Conservation (phyloP, 1,140 invertebrate species). For the Brachionus manjavacas region DNA sequence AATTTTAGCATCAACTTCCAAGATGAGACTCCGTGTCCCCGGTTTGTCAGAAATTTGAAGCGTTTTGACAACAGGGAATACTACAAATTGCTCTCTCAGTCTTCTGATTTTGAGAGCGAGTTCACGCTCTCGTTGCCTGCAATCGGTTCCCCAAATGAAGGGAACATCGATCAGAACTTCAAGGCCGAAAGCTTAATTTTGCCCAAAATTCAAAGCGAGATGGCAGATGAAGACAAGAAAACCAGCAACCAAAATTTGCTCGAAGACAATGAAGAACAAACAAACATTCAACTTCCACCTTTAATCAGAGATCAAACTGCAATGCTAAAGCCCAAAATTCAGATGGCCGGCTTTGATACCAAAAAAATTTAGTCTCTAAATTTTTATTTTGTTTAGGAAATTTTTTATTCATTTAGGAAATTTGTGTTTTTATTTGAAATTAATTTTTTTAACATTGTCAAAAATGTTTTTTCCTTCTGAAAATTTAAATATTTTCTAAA, state of each 20-base stretch:
- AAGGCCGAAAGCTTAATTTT: background rate
- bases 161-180: background rate
- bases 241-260: background rate
- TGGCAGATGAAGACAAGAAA: background rate
- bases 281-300: background rate
- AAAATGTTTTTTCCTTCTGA: background rate
- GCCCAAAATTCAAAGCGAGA: background rate
- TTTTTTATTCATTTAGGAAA: background rate
- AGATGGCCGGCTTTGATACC: background rate
- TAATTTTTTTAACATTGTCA: background rate
- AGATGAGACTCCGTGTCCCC: slow-evolving; percentile 4
- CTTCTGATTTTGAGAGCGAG: background rate
- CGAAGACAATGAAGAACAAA: background rate
- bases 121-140: background rate
- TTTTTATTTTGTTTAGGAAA: background rate
- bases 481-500: too few species aligned
- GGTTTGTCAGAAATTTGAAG: background rate
- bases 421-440: background rate
- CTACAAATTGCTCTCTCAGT: background rate
- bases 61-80: slow-evolving; percentile 9
- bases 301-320: background rate
- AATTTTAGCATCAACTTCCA: slow-evolving; percentile 17
- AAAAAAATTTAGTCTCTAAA: background rate
- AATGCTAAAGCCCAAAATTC: background rate
- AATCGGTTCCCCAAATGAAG: background rate